Conservation (phyloP, 2,797 vertebrate species). For the Vipera ursinii region DNA sequence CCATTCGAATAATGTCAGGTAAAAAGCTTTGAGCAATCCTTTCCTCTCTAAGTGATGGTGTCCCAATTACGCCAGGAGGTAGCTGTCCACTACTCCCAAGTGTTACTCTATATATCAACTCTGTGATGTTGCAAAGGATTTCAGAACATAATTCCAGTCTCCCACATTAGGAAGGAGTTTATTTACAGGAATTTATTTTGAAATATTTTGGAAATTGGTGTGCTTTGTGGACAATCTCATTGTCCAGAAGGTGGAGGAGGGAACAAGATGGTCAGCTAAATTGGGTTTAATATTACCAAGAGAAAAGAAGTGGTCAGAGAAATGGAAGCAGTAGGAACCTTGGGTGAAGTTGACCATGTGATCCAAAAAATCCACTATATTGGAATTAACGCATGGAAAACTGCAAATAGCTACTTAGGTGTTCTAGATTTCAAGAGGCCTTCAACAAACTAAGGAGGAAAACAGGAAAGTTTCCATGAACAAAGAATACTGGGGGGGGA, state of each 20-base stretch:
- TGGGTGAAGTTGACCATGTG: neutral
- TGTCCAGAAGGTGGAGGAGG: neutral
- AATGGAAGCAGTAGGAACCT: neutral
- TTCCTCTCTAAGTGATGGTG: neutral
- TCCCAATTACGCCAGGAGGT: neutral
- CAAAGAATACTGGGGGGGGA: no score
- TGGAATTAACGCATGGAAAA: neutral
- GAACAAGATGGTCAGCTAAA: neutral
- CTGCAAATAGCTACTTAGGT: neutral
- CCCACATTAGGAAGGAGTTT: neutral
- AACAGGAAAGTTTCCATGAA: neutral
- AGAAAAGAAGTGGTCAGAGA: neutral
- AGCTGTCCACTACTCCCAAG: neutral
- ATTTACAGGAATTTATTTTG: neutral
- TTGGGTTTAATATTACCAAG: neutral
- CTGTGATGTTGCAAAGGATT: neutral
- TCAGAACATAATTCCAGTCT: neutral
- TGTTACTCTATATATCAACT: neutral
- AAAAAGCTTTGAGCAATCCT: neutral
- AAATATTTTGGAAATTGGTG: neutral
- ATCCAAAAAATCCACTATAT: neutral
- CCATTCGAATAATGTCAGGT: neutral
- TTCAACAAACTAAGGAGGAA: neutral
- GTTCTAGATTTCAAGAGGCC: neutral
- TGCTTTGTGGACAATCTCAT: neutral